Evolutionary conservation across 2,113 vertebrate species (phyloP).

Genomic region (Cottus gobio): DNA sequence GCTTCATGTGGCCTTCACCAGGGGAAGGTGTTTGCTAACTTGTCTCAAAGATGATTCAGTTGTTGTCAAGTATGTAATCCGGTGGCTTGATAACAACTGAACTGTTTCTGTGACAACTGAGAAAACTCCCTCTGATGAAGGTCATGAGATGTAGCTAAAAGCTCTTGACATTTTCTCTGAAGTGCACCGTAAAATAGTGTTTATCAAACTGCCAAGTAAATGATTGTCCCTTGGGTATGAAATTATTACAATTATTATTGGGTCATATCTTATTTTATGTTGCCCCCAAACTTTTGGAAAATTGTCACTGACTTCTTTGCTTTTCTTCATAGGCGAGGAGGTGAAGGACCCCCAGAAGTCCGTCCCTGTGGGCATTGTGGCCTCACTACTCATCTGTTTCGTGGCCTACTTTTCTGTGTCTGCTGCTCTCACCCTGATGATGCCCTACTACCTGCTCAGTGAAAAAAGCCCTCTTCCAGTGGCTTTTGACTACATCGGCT

Average conservation of each 20-base stretch:
- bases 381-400: constrained; percentile 90
- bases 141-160: too few species aligned
- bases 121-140: neutral
- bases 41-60: neutral
- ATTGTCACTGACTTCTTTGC: neutral
- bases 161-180: too few species aligned
- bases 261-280: neutral
- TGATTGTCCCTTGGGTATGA: too few species aligned
- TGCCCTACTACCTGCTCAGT: constrained; percentile 88
- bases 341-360: constrained; percentile 88
- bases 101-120: neutral
- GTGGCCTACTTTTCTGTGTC: constrained; percentile 89
- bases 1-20: neutral
- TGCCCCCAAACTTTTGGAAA: neutral
- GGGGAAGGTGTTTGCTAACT: neutral
- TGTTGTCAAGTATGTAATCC: constrained; percentile 1
- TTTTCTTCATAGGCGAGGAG: constrained; percentile 84
- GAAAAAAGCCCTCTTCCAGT: constrained; percentile 85
- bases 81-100: neutral
- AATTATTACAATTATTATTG: neutral
- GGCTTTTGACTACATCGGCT: constrained; percentile 86
- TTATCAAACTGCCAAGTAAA: neutral
- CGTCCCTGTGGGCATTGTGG: constrained; percentile 86
- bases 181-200: neutral
- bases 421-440: constrained; percentile 90